Base-by-base conservation (phyloP, 2,888 invertebrate genomes). In the Tupiocoris notatus region DNA sequence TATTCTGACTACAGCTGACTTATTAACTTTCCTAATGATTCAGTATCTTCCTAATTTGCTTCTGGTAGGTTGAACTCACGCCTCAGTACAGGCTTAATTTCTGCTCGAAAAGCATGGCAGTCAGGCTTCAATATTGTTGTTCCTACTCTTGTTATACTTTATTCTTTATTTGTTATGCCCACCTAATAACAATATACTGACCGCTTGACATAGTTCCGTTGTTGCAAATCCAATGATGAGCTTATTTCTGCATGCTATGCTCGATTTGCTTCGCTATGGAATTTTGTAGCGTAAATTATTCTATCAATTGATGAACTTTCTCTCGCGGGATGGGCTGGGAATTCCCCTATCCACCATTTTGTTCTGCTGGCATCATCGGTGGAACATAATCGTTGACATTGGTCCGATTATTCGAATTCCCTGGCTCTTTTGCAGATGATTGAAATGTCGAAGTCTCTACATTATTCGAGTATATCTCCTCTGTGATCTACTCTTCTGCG, bases 241-340 rank as follows among this genome's bases (percentile, higher is more conserved):
- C 65, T 65, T 61, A 20, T 24, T 12, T 39, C 18, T 65, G 65
- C 65, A 65, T 65, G 65, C 20, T 18, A 18, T 25, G 65, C 65
- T 65, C n/a, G 39, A 17, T 65, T 39, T 24, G 65, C 65, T 65
- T 65, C 25, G 39, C 65, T 65, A 39, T 18, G 20, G 39, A n/a
- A 65, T 12, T 65, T 7, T 39, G 9, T 39, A 39, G 18, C n/a
- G 18, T 1, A 24, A 23, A 25, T 23, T 2, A 1, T n/a, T 64
- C 23, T 62, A 2, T 24, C 16, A 24, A 63, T 25, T 25, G 39
- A 20, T 65, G 39, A 39, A 24, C 65, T 65, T 39, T 65, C 25
- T 65, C 20, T 24, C 25, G 65, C 12, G 65, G 65, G 17, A 65
- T 25, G 65, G 65, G 65, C 39, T 65, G 65, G 25, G 39, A 1